Evolutionary conservation across 2,797 vertebrate species (phyloP), one percentile per base, ranked within the genome.

Genomic region (Peromyscus melanophrys): DNA sequence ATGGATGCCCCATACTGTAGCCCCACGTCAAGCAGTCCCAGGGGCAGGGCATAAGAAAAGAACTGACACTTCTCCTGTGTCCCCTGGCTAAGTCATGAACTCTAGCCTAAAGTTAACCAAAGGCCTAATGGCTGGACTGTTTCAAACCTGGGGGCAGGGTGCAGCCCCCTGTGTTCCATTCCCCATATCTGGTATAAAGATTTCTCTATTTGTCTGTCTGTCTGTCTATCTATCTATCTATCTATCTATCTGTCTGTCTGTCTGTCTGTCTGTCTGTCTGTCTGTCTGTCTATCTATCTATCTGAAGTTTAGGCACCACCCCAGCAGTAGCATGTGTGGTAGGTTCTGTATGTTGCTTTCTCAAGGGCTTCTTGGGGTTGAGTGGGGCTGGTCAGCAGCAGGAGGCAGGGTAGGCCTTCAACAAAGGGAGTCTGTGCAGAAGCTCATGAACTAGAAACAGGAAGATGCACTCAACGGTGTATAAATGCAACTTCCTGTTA

Each of bases 1-100:
- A 0, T 19, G 21, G 59, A 63, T 57, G 13, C 21, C 5, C 31
- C 5, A 2, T 40, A 8, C 43, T 13, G 2, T 29, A 80, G 59
- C 14, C 2, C 52, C 0, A 2, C 11, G 19, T 29, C 1, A 10
- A 40, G 77, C 37, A 43, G 27, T 49, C n/a, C 1, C 0, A 0
- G 14, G 27, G 78, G 46, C 0, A 5, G 13, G 21, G 0, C 0
- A 0, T 57, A 46, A 49, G 23, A 57, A n/a, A 57, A 4, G 0
- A 40, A 19, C n/a, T 17, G 46, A 23, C 10, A 14, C 23, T 21
- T 23, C 21, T 55, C 23, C 65, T 27, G 0, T 77, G 23, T 76
- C 0, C 52, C 37, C 69, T 43, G 27, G 29, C 21, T 34, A 25
- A 71, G 27, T 27, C 59, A 8, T 27, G 21, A 40, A 10, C 31